phyloP scores from a whole-genome alignment of 2,888 invertebrate genomes.

The Belgica antarctica region DNA sequence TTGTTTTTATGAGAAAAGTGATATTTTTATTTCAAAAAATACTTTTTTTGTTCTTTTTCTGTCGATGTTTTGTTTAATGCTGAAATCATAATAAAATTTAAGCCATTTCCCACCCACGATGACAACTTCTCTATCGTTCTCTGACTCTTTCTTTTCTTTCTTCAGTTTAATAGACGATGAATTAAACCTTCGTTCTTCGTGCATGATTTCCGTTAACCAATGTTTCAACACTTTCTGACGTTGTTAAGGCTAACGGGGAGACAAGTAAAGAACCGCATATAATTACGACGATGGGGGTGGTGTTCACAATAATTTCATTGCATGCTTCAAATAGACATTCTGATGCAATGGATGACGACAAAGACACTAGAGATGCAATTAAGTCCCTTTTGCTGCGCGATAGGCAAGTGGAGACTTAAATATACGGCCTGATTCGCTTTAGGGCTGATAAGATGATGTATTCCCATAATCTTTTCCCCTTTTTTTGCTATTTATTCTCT shows the following conservation, averaged over 20 bases:
- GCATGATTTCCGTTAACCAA: too few species aligned
- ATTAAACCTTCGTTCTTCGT: too few species aligned
- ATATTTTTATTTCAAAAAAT: neutral
- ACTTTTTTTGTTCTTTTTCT: too few species aligned
- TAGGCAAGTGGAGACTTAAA: neutral
- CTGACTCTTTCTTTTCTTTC: neutral
- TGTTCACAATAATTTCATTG: too few species aligned
- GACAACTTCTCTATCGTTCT: conserved; percentile 2
- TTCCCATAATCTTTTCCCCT: neutral
- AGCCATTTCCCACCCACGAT: conserved; percentile 31
- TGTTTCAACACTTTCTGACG: too few species aligned
- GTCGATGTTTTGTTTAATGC: conserved; percentile 8
- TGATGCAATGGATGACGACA: neutral
- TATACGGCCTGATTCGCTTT: neutral
- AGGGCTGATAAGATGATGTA: conserved; percentile 20
- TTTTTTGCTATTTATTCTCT: neutral
- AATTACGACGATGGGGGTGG: too few species aligned
- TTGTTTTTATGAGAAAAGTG: neutral
- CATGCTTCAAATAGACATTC: too few species aligned
- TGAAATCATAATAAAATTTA: conserved; percentile 7
- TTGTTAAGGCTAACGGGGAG: too few species aligned
- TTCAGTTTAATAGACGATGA: too few species aligned
- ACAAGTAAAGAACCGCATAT: too few species aligned
- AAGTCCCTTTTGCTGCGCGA: neutral
- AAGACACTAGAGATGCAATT: neutral